Percentiles rank a stretch among this genome's conserved stretches.
phyloP scores from a whole-genome alignment of 2,888 invertebrate species.

The Xanthorhoe spadicearia region DNA sequence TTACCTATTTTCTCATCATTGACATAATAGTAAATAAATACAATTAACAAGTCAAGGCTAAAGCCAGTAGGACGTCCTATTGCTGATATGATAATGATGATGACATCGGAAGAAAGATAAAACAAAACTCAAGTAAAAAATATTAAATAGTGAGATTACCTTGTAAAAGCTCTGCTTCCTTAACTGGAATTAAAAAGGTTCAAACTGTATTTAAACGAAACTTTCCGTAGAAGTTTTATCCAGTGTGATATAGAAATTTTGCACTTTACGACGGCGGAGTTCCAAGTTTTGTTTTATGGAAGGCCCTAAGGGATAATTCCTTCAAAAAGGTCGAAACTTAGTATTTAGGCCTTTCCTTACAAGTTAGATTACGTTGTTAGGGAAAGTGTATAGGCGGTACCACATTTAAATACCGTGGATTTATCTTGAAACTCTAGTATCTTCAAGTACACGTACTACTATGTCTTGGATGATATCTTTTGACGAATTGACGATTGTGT shows the following conservation, averaged over 20 bases:
- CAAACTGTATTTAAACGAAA: conserved; percentile 17
- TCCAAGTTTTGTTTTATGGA: conserved; percentile 53
- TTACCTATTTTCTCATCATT: too few species aligned
- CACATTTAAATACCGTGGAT: neutral
- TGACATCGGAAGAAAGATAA: too few species aligned
- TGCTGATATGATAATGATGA: too few species aligned
- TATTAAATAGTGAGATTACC: neutral
- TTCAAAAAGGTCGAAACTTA: conserved; percentile 47
- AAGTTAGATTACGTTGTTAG: conserved; percentile 2
- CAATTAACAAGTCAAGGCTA: too few species aligned
- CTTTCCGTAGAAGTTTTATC: conserved; percentile 34
- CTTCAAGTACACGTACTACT: neutral
- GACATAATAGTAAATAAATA: too few species aligned
- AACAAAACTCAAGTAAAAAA: too few species aligned
- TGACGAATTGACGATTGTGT: too few species aligned
- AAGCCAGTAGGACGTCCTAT: too few species aligned
- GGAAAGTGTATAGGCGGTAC: neutral
- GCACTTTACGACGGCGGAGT: conserved; percentile 45
- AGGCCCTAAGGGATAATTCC: conserved; percentile 49
- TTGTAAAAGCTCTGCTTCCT: neutral
- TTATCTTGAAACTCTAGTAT: neutral
- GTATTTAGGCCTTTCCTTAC: conserved; percentile 33
- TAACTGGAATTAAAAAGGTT: conserved; percentile 3
- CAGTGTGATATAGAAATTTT: conserved; percentile 50
- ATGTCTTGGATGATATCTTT: neutral